Evolutionary conservation across 1,140 invertebrate genomes (phyloP), one percentile per base, ranked within the genome.

Genomic region (Scaptomyza montana): DNA sequence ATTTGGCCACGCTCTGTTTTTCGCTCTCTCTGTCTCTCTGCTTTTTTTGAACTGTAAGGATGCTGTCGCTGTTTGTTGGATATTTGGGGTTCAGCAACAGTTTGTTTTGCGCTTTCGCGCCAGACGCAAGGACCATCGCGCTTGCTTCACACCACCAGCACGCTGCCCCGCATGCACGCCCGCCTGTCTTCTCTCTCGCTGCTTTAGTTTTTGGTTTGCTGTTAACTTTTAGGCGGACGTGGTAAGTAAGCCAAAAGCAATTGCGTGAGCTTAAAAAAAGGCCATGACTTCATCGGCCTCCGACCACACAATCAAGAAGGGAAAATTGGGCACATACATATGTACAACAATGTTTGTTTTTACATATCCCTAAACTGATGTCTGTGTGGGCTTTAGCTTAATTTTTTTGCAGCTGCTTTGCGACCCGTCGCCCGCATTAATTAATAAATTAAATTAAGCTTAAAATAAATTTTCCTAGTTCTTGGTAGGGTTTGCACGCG

Each of bases 41-140:
- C 16, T 16, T 16, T 16, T 16, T 16, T 16, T 16, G 0, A 16
- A 16, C 16, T 55, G 7, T 25, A 36, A 49, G 47, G 60, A 63
- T 65, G 61, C 67, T 77, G 45, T 67, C 59, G 62, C 75, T 68
- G 36, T 56, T n/a, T 28, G n/a, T 21, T 51, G 59, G 33, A 46
- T 70, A 45, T 50, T 47, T 28, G 51, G 49, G 9, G n/a, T 16
- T 45, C 39, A 84, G 84, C 84, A 89, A 89, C 84, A 89, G 84
- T 89, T 89, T 89, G 84, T 89, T 89, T 75, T 68, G 74, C 59
- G 80, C 64, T 64, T 77, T 89, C 69, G 85, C 77, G 47, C 50
- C 50, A 21, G 68, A 60, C 77, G 77, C 79, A 80, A 73, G 84
- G 77, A 89, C 67, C 47, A 63, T 55, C 43, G 53, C 53, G 51